Evolutionary conservation across 2,113 vertebrate species (phyloP).

Genomic region (Lycaon pictus): DNA sequence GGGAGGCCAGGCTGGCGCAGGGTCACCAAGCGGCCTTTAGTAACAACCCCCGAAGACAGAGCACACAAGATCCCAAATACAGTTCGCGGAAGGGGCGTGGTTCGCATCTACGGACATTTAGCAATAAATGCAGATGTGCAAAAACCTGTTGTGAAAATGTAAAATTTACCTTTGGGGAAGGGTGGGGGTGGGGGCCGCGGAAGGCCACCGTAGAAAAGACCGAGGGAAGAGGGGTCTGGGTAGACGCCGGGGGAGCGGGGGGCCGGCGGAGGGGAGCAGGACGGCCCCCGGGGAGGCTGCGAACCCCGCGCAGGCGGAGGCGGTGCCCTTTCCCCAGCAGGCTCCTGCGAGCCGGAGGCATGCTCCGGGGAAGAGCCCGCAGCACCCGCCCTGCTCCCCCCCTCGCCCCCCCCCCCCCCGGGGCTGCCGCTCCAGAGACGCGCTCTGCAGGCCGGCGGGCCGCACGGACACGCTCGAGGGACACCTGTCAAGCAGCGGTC

Average conservation of each 20-base stretch:
- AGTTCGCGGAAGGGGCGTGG: background rate
- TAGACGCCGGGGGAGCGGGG: background rate
- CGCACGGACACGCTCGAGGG: rapidly evolving
- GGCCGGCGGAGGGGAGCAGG: too few relatives aligned
- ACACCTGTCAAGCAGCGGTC: background rate
- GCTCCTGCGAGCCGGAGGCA: background rate
- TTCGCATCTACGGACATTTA: background rate
- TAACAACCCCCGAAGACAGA: background rate
- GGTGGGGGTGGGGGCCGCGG: background rate
- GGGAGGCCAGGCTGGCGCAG: constrained; percentile 73
- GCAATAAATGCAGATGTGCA: background rate
- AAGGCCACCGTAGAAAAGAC: background rate
- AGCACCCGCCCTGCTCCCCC: rapidly evolving
- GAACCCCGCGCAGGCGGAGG: background rate
- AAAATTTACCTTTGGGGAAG: background rate
- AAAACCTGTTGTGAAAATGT: background rate
- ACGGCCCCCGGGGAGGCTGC: background rate
- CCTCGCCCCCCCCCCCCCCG: rapidly evolving
- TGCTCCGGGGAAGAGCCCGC: too few relatives aligned
- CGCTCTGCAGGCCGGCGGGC: rapidly evolving
- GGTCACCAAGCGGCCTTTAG: constrained; percentile 77
- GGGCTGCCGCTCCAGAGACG: rapidly evolving
- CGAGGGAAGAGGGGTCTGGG: background rate
- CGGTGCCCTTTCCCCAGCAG: background rate
- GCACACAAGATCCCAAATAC: background rate